phyloP scores from a whole-genome alignment of 2,888 invertebrate genomes.

The Nomada hirtipes region DNA sequence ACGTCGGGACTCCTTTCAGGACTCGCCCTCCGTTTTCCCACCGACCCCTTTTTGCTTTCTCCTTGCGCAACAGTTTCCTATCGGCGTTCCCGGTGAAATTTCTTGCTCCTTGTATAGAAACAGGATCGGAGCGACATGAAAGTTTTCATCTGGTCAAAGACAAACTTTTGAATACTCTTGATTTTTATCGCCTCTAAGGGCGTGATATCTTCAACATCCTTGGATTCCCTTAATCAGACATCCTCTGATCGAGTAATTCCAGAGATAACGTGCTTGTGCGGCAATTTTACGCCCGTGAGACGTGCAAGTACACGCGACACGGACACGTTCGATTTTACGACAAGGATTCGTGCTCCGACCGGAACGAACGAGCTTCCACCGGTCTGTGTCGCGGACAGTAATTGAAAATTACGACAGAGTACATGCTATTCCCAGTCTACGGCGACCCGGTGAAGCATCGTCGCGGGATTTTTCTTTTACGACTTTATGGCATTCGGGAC shows the following conservation, averaged over 20 bases:
- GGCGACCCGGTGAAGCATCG: background rate
- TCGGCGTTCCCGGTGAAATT: constrained; percentile 27
- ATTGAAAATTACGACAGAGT: constrained; percentile 65
- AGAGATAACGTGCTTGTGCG: background rate
- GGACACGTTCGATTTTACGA: constrained; percentile 47
- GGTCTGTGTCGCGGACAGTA: constrained; percentile 45
- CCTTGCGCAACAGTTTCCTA: constrained; percentile 24
- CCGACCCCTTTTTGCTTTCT: constrained; percentile 13
- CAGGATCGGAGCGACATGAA: constrained; percentile 61
- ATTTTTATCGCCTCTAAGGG: background rate
- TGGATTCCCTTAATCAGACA: background rate
- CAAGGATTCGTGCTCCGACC: constrained; percentile 21
- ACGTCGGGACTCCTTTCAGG: constrained; percentile 44
- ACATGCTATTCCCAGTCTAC: background rate
- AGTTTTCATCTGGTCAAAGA: constrained; percentile 48
- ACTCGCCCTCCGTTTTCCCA: constrained; percentile 18
- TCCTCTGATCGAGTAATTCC: constrained; percentile 8
- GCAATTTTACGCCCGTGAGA: constrained; percentile 11
- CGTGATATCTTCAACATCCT: background rate
- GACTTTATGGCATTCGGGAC: constrained; percentile 1
- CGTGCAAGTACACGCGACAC: constrained; percentile 18
- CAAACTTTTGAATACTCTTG: background rate
- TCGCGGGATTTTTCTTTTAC: constrained; percentile 12
- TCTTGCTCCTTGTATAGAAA: background rate
- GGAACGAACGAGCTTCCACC: constrained; percentile 37